Percentiles rank a stretch among this genome's conserved stretches.
These are phyloP conservation scores for Pseudolaguvia tuberculata DNA, from an alignment of 2,113 vertebrate genomes.

Conservation along the genomic window DNA sequence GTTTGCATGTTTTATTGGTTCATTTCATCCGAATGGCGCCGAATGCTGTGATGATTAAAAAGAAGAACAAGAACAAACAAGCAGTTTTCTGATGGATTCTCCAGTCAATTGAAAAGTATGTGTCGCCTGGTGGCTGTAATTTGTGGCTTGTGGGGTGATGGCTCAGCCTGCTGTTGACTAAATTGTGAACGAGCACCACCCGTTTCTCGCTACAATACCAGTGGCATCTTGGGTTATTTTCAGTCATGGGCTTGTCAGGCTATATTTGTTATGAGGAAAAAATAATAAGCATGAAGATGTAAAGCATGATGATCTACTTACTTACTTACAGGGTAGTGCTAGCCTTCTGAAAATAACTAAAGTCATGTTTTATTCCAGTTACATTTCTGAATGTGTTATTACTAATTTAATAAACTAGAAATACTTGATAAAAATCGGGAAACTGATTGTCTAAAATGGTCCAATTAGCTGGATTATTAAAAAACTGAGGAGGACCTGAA, in stretches of 20 bases:
- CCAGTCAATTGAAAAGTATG: conserved; percentile 35
- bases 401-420: too few species aligned
- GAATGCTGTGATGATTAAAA: conserved; percentile 33
- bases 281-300: not conserved
- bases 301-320: conserved; percentile 4
- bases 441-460: conserved; percentile 2
- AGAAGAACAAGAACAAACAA: conserved; percentile 23
- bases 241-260: conserved; percentile 41
- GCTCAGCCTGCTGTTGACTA: conserved; percentile 28
- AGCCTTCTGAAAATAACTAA: not conserved
- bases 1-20: conserved; percentile 9
- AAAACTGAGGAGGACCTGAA: not conserved
- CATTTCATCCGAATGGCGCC: conserved; percentile 12
- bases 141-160: conserved; percentile 44
- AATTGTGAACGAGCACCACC: conserved; percentile 32
- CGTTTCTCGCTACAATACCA: conserved; percentile 38
- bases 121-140: conserved; percentile 43
- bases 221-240: conserved; percentile 42
- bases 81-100: conserved; percentile 22
- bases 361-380: not conserved
- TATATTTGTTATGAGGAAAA: conserved; percentile 31
- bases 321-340: not conserved
- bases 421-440: too few species aligned
- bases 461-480: not conserved
- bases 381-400: not conserved